A percentile compares a stretch with the other conserved stretches of the same genome.
These are phyloP conservation scores for Seira sanloemensis DNA, from an alignment of 2,888 invertebrate genomes.

Conservation along the genomic window DNA sequence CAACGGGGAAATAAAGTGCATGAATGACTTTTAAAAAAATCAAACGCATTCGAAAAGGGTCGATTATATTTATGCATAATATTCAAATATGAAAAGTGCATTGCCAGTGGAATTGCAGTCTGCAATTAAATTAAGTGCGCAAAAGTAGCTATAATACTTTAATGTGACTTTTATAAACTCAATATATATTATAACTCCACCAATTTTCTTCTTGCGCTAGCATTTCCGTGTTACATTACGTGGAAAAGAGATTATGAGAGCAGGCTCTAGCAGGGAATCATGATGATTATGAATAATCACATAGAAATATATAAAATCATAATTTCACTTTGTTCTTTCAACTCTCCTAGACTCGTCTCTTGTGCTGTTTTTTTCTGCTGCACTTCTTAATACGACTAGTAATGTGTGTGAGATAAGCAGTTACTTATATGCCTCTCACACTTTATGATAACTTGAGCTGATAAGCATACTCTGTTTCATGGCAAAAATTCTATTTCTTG, in stretches of 20 bases:
- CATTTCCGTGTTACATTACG: conserved; percentile 63
- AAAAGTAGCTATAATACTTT: too few relatives aligned
- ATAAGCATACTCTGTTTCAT: background rate
- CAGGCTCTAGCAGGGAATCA: background rate
- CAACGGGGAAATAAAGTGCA: background rate
- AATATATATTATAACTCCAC: background rate
- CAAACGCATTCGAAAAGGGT: too few relatives aligned
- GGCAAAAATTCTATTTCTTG: too few relatives aligned
- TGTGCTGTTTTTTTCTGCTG: background rate
- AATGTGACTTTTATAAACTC: too few relatives aligned
- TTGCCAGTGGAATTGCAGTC: too few relatives aligned
- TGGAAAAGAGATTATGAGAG: conserved; percentile 61
- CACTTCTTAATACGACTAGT: too few relatives aligned
- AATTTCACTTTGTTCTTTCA: background rate
- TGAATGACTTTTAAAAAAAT: background rate
- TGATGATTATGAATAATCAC: background rate
- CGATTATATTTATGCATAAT: background rate
- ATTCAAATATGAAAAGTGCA: background rate
- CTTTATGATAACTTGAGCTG: background rate
- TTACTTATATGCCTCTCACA: background rate
- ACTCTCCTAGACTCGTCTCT: background rate
- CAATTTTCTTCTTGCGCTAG: too few relatives aligned
- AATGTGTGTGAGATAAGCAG: background rate
- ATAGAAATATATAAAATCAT: background rate
- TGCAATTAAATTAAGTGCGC: too few relatives aligned